Evolutionary conservation across 2,888 invertebrate species (phyloP).

Genomic region (Mechanitis messenoides): DNA sequence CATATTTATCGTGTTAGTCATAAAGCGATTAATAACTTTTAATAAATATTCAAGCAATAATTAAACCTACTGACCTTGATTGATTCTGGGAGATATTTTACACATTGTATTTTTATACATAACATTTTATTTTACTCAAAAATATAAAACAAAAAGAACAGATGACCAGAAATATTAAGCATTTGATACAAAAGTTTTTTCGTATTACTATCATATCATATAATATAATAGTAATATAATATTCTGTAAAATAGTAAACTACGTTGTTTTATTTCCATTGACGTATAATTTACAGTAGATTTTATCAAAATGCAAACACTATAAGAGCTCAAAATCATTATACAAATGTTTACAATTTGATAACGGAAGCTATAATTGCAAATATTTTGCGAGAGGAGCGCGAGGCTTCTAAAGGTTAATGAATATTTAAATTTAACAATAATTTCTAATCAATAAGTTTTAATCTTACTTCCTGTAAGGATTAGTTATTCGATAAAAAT

Average conservation of each 20-base stretch:
- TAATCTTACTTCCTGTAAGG: no score
- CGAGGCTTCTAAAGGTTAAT: conserved; percentile 1
- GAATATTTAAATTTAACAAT: neutral
- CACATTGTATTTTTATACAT: no score
- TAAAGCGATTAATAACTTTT: no score
- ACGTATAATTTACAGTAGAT: neutral
- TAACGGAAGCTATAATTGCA: neutral
- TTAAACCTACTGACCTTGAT: no score
- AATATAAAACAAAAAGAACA: no score
- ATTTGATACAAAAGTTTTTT: no score
- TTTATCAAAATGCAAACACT: neutral
- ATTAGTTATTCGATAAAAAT: no score
- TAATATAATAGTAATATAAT: neutral
- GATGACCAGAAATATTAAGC: no score
- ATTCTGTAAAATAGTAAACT: neutral
- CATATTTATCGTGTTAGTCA: no score
- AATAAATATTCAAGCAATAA: no score
- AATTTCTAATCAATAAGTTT: neutral
- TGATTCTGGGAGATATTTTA: neutral
- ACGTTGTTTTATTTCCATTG: neutral
- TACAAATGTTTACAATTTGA: conserved; percentile 5
- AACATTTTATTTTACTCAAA: no score
- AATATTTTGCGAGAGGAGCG: conserved; percentile 4
- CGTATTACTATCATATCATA: neutral
- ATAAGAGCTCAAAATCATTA: conserved; percentile 6